Evolutionary conservation across 2,113 vertebrate species (phyloP).

Genomic region (Ctenodactylus gundi): DNA sequence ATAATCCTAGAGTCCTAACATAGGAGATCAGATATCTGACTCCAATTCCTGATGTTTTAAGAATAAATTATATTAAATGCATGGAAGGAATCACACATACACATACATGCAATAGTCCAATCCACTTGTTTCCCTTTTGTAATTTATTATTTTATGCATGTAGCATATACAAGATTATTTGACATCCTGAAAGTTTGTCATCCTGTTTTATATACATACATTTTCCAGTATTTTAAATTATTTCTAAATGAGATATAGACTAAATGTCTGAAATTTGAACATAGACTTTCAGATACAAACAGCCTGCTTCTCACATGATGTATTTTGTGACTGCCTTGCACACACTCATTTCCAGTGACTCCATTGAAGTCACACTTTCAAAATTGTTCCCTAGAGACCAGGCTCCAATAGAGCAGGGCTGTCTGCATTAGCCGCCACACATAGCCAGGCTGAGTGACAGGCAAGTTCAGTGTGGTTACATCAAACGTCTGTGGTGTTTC

Average conservation of each 20-base stretch:
- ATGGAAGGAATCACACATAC: background rate
- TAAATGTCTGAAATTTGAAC: background rate
- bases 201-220: background rate
- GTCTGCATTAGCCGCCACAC: background rate
- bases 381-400: conserved; percentile 44
- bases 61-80: too few species aligned
- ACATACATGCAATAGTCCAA: background rate
- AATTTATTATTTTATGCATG: background rate
- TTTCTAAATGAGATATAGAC: background rate
- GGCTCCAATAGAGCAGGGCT: background rate
- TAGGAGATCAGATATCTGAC: background rate
- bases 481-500: background rate
- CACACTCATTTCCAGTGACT: conserved; percentile 54
- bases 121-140: background rate
- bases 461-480: conserved; percentile 51
- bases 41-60: background rate
- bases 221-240: background rate
- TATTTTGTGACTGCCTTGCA: background rate
- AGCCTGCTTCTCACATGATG: conserved; percentile 2
- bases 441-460: background rate
- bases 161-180: background rate
- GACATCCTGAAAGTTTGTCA: background rate
- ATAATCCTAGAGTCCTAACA: background rate
- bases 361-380: conserved; percentile 63
- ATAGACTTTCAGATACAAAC: conserved; percentile 58